These are phyloP conservation scores for Mus spicilegus DNA, from an alignment of 2,113 vertebrate species.

Conservation along the genomic window DNA sequence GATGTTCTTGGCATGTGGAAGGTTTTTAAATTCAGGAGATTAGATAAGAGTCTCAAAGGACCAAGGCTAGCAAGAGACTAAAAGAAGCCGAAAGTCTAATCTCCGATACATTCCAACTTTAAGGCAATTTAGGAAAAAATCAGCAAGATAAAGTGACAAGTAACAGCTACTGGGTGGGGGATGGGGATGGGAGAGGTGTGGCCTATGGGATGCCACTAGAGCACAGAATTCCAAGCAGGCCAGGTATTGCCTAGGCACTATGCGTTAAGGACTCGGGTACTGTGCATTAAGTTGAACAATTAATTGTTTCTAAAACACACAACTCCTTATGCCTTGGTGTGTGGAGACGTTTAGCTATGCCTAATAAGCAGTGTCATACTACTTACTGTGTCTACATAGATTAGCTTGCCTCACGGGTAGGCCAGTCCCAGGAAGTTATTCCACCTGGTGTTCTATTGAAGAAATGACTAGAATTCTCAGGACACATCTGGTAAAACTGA, in stretches of 20 bases:
- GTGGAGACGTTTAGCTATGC: not conserved
- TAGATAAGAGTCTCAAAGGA: not conserved
- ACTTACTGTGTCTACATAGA: not conserved
- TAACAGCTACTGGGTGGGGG: no score
- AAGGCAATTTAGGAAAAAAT: not conserved
- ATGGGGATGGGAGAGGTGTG: not conserved
- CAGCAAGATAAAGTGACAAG: not conserved
- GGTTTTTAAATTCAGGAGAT: constrained; percentile 6
- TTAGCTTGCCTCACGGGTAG: not conserved
- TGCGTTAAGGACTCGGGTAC: not conserved
- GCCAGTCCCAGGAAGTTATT: not conserved
- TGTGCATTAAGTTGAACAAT: not conserved
- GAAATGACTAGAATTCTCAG: not conserved
- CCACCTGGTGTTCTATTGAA: not conserved
- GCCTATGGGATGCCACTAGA: not conserved
- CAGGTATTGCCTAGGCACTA: not conserved
- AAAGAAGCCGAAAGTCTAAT: constrained; percentile 8
- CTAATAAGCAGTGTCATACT: not conserved
- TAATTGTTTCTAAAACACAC: not conserved
- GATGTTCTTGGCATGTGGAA: not conserved
- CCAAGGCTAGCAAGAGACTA: not conserved
- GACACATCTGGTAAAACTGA: not conserved
- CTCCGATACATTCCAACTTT: not conserved
- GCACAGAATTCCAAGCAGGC: not conserved
- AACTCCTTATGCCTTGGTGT: not conserved